These are phyloP conservation scores for Trachurus trachurus DNA, from an alignment of 2,797 vertebrate species.

Conservation along the genomic window DNA sequence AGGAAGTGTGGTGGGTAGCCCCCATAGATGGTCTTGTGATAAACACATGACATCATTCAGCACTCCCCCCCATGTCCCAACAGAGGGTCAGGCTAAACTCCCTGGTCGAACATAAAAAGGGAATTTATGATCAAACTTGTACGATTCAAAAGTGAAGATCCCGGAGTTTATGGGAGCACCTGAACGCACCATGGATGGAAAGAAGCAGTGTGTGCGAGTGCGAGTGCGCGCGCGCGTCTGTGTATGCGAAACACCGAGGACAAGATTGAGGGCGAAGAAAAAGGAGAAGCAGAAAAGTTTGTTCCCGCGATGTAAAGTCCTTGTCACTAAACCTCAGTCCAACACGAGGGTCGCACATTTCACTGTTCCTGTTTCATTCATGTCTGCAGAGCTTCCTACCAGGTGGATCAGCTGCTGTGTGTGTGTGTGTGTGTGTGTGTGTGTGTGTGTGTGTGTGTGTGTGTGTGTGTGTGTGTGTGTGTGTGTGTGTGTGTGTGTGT, in stretches of 20 bases:
- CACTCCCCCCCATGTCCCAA: not conserved
- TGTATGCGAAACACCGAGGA: slow-evolving; percentile 50
- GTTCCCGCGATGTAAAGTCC: slow-evolving; percentile 20
- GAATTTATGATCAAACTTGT: slow-evolving; percentile 9
- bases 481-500: slow-evolving; percentile 12
- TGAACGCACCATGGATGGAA: slow-evolving; percentile 65
- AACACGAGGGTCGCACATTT: slow-evolving; percentile 10
- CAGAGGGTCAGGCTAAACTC: not conserved
- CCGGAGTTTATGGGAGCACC: slow-evolving; percentile 25
- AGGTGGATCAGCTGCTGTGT: slow-evolving; percentile 32
- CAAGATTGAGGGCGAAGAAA: slow-evolving; percentile 55
- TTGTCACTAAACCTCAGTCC: slow-evolving; percentile 18
- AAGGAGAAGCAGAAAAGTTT: slow-evolving; percentile 70
- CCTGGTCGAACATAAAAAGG: not conserved
- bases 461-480: slow-evolving; percentile 22
- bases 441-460: slow-evolving; percentile 22
- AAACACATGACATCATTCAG: not conserved
- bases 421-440: slow-evolving; percentile 1
- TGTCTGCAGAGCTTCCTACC: slow-evolving; percentile 42
- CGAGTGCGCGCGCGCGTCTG: not conserved
- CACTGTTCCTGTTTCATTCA: slow-evolving; percentile 32
- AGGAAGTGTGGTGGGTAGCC: not conserved
- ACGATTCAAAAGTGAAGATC: not conserved
- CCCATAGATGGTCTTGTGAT: not conserved
- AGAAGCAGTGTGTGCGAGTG: slow-evolving; percentile 30